Conservation (phyloP, 2,797 vertebrate species). For the Gymnothorax reevesii region DNA sequence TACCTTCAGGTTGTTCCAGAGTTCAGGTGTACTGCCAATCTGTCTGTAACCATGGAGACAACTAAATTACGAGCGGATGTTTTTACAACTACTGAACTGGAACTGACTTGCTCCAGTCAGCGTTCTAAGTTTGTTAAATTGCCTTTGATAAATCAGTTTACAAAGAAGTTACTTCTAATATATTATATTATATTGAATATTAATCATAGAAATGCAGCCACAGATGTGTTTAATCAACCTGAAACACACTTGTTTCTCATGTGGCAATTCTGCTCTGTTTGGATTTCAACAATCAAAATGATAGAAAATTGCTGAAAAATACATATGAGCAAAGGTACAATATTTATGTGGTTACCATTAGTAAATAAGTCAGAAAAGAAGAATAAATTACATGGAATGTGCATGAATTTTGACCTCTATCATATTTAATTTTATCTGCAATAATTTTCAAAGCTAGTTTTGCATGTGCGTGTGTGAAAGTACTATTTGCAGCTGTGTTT, state of each 20-base stretch:
- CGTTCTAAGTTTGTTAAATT: neutral
- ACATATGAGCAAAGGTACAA: neutral
- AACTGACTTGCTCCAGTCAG: neutral
- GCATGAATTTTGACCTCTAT: neutral
- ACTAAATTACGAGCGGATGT: neutral
- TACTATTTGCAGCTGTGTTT: slow-evolving; percentile 1
- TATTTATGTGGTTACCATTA: neutral
- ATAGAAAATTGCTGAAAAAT: neutral
- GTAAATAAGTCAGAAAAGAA: neutral
- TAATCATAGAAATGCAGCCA: neutral
- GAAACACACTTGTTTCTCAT: neutral
- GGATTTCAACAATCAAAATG: neutral
- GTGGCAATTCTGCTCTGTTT: neutral
- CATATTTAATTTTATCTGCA: neutral
- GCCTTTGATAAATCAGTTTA: neutral
- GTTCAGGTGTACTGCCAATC: neutral
- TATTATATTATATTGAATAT: neutral
- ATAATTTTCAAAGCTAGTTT: neutral
- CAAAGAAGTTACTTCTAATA: neutral
- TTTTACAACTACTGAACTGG: neutral
- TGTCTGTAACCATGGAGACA: neutral
- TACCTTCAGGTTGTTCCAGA: neutral
- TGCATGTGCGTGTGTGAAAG: neutral
- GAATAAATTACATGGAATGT: neutral
- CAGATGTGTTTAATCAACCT: neutral